phyloP scores from a whole-genome alignment of 2,113 vertebrate genomes.

The Ammodytes dubius region DNA sequence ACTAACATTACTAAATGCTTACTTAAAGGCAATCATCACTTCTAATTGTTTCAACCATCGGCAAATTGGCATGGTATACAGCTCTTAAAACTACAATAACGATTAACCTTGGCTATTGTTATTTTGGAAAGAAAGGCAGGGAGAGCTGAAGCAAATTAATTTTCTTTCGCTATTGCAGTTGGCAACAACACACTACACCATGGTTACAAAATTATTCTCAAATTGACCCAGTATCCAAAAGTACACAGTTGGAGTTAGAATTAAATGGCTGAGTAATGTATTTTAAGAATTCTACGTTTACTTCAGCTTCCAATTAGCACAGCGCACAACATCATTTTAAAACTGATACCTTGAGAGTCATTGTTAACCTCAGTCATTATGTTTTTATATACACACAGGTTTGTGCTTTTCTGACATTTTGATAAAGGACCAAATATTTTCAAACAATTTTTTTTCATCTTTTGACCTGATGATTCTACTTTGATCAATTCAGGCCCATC shows the following conservation, averaged over 20 bases:
- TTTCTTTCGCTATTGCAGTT: background rate
- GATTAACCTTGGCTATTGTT: background rate
- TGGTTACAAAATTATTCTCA: background rate
- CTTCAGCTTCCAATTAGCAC: background rate
- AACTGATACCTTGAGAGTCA: background rate
- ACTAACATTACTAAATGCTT: background rate
- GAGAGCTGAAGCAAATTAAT: background rate
- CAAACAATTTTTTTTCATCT: background rate
- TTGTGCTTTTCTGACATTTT: background rate
- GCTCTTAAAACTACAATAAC: background rate
- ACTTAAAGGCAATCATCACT: background rate
- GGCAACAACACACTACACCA: background rate
- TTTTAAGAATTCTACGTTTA: background rate
- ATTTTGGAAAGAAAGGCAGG: background rate
- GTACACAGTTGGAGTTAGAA: too few species aligned
- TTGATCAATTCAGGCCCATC: background rate
- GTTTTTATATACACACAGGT: background rate
- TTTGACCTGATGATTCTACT: background rate
- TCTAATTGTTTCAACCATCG: background rate
- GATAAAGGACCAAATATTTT: background rate
- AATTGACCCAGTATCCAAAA: conserved; percentile 1
- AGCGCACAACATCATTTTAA: background rate
- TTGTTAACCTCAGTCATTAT: background rate
- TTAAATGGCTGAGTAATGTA: background rate
- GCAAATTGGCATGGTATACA: background rate